Percentiles rank a stretch among this genome's conserved stretches.
phyloP scores from a whole-genome alignment of 2,888 invertebrate genomes.

The Syrphus vitripennis region DNA sequence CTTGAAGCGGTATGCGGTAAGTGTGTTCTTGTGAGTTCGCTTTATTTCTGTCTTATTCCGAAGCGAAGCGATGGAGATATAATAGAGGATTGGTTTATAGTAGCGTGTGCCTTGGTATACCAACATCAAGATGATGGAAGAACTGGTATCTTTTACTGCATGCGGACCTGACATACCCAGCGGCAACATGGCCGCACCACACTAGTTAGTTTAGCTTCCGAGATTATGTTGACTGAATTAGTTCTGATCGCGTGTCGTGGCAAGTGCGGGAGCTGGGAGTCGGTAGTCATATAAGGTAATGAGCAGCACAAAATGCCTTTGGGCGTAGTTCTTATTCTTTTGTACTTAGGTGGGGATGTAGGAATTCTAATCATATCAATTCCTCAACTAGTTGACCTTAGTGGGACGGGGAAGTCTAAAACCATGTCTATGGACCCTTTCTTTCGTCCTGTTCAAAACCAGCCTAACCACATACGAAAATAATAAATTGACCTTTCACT shows the following conservation, averaged over 20 bases:
- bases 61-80: conserved; percentile 8
- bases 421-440: conserved; percentile 28
- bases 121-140: conserved; percentile 20
- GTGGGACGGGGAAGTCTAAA: conserved; percentile 43
- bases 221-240: background rate
- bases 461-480: background rate
- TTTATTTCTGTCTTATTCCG: conserved; percentile 1
- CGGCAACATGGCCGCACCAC: background rate
- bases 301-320: conserved; percentile 7
- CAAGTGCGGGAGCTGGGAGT: conserved; percentile 47
- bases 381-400: conserved; percentile 46
- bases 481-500: conserved; percentile 52
- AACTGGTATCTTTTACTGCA: conserved; percentile 28
- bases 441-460: background rate
- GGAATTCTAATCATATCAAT: conserved; percentile 4
- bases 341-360: conserved; percentile 20
- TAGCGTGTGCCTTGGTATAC: background rate
- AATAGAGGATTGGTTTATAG: background rate
- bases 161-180: conserved; percentile 14
- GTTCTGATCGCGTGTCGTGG: conserved; percentile 40
- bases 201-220: conserved; percentile 44
- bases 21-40: background rate
- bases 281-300: conserved; percentile 7
- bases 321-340: background rate
- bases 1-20: conserved; percentile 24